Conservation (phyloP, 2,113 vertebrate genomes). For the Xiphias gladius region DNA sequence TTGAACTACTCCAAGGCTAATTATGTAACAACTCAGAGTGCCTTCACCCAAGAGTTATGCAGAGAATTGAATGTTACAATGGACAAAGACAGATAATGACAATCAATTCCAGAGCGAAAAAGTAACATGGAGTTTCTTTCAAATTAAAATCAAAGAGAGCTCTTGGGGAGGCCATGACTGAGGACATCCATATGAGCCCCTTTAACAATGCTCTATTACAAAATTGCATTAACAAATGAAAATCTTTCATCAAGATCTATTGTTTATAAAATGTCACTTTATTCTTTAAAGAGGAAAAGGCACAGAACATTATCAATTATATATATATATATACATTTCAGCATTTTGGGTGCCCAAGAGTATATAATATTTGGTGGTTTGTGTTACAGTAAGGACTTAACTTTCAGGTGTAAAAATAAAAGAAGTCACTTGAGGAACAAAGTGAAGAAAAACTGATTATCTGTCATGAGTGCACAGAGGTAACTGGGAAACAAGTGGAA, state of each 20-base stretch:
- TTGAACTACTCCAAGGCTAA: slow-evolving; percentile 77
- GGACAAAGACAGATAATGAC: slow-evolving; percentile 76
- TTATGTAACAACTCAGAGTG: slow-evolving; percentile 74
- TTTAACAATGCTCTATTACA: slow-evolving; percentile 21
- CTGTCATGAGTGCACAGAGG: background rate
- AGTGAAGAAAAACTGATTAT: background rate
- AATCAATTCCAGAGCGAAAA: slow-evolving; percentile 68
- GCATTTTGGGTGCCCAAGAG: background rate
- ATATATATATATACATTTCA: background rate
- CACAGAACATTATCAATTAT: background rate
- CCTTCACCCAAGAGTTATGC: slow-evolving; percentile 70
- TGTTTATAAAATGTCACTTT: slow-evolving; percentile 54
- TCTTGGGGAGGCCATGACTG: slow-evolving; percentile 35
- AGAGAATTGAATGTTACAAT: slow-evolving; percentile 74
- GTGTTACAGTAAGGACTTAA: background rate
- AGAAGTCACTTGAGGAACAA: background rate
- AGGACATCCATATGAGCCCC: slow-evolving; percentile 27
- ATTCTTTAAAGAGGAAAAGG: background rate
- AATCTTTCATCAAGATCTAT: slow-evolving; percentile 43
- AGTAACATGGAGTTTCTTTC: slow-evolving; percentile 51
- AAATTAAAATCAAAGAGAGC: slow-evolving; percentile 71
- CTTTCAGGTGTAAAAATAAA: background rate
- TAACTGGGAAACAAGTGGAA: background rate
- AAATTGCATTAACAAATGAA: slow-evolving; percentile 43
- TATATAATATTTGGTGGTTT: background rate